Evolutionary conservation across 2,113 vertebrate genomes (phyloP).

Genomic region (Spea multiplicata): DNA sequence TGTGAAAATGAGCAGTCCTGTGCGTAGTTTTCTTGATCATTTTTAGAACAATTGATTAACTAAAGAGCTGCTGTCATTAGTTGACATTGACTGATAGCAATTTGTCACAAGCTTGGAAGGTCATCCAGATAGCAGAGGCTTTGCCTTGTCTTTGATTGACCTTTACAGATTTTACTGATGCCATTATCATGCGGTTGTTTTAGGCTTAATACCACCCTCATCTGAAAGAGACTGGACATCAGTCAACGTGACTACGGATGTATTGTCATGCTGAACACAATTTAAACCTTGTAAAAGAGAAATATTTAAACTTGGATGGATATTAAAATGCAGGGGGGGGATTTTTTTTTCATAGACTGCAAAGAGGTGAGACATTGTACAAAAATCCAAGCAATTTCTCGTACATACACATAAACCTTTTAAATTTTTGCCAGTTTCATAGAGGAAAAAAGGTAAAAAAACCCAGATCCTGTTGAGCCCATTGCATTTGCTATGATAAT

Average conservation of each 20-base stretch:
- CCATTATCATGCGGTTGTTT: constrained; percentile 75
- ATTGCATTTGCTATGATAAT: no score
- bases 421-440: no score
- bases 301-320: no score
- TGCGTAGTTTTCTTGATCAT: constrained; percentile 80
- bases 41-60: constrained; percentile 87
- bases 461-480: no score
- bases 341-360: no score
- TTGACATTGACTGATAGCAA: constrained; percentile 85
- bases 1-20: constrained; percentile 82
- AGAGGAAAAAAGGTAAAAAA: no score
- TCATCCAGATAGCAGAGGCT: constrained; percentile 77
- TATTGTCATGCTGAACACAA: constrained; percentile 33
- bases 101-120: constrained; percentile 87
- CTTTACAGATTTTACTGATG: constrained; percentile 76
- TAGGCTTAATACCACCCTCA: constrained; percentile 68
- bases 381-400: no score
- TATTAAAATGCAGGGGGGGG: no score
- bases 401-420: no score
- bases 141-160: constrained; percentile 77
- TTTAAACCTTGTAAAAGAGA: background rate
- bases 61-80: constrained; percentile 81
- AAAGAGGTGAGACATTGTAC: no score
- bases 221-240: constrained; percentile 70
- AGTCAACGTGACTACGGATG: constrained; percentile 64